Conservation (phyloP, 2,797 vertebrate genomes). For the Notolabrus celidotus region DNA sequence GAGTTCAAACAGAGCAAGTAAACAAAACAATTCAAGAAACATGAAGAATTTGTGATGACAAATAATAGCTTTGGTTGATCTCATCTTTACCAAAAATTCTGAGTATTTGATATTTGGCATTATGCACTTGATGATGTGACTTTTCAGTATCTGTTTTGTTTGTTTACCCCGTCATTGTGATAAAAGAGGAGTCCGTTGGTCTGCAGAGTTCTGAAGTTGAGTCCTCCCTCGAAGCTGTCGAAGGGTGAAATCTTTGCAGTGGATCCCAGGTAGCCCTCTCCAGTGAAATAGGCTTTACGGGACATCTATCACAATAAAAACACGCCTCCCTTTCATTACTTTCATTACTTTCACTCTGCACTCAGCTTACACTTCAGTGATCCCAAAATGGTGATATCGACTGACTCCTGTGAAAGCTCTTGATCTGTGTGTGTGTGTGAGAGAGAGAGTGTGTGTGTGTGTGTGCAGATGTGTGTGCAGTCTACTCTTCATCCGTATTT, state of each 20-base stretch:
- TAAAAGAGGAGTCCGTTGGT: conserved; percentile 93
- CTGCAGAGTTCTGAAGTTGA: conserved; percentile 93
- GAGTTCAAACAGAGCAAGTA: background rate
- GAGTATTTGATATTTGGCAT: background rate
- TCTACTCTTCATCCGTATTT: background rate
- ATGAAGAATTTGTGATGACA: no score
- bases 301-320: conserved; percentile 88
- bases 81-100: no score
- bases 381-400: background rate
- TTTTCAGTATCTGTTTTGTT: no score
- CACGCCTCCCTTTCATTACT: conserved; percentile 13
- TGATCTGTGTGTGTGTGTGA: conserved; percentile 7
- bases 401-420: background rate
- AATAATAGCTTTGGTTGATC: no score
- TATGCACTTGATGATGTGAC: background rate
- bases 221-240: conserved; percentile 92
- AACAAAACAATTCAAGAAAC: no score
- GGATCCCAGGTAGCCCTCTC: conserved; percentile 92
- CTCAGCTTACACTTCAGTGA: conserved; percentile 2
- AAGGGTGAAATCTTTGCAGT: conserved; percentile 91
- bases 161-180: conserved; percentile 88
- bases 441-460: background rate
- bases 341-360: background rate
- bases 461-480: conserved; percentile 8
- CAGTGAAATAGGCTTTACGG: conserved; percentile 93